Conservation (phyloP, 2,888 invertebrate species). For the Drosophila neoperkinsi region DNA sequence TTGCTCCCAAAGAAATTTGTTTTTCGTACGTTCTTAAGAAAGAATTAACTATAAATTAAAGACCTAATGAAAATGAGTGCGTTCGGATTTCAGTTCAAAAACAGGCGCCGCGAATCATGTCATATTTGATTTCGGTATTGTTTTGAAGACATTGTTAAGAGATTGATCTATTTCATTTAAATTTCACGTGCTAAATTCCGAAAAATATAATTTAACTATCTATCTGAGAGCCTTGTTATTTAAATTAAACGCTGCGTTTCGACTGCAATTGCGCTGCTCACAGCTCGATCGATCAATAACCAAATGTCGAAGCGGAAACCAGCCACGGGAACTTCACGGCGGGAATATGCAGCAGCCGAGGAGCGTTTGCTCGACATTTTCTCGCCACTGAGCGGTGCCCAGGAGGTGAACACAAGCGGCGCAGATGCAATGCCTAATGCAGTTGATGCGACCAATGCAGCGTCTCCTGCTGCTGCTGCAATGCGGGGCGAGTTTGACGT, state of each 20-base stretch:
- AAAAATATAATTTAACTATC: slow-evolving; percentile 33
- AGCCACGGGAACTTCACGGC: slow-evolving; percentile 12
- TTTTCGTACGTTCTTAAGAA: slow-evolving; percentile 35
- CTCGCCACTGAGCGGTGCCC: slow-evolving; percentile 41
- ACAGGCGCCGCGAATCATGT: slow-evolving; percentile 53
- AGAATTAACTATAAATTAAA: slow-evolving; percentile 28
- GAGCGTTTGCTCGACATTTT: slow-evolving; percentile 59
- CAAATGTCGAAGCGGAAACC: slow-evolving; percentile 38
- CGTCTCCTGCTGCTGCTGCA: neutral
- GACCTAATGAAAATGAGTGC: slow-evolving; percentile 27
- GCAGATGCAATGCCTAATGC: neutral
- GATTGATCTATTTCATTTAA: slow-evolving; percentile 52
- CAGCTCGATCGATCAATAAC: slow-evolving; percentile 2
- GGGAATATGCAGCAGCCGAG: slow-evolving; percentile 66
- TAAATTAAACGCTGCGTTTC: slow-evolving; percentile 24
- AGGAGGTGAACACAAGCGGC: neutral
- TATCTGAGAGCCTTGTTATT: slow-evolving; percentile 12
- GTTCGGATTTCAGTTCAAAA: slow-evolving; percentile 26
- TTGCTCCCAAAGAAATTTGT: slow-evolving; percentile 55
- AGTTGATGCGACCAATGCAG: neutral
- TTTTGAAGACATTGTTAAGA: slow-evolving; percentile 39
- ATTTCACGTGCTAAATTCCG: slow-evolving; percentile 75
- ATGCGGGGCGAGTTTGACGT: slow-evolving; percentile 11
- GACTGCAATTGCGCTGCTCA: slow-evolving; percentile 15
- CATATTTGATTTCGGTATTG: slow-evolving; percentile 47